phyloP scores from a whole-genome alignment of 92 coral and sea anemone species.

The Epizoanthus fatuus region DNA sequence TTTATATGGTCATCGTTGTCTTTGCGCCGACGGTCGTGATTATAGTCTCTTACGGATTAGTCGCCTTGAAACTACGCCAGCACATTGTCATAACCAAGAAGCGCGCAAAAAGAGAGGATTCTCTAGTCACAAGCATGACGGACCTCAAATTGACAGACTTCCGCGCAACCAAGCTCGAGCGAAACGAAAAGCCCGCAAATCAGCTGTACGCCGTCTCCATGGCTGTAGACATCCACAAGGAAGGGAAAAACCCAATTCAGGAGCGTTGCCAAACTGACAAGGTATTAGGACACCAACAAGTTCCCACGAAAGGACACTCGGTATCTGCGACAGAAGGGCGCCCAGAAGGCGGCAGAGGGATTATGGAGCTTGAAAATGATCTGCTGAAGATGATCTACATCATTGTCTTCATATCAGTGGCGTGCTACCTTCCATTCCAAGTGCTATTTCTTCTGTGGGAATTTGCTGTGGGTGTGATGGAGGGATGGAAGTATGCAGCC shows the following conservation, averaged over 20 bases:
- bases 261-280: no score
- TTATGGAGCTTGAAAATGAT: conserved; percentile 22
- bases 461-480: neutral
- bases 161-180: conserved; percentile 7
- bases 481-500: conserved; percentile 3
- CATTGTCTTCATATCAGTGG: conserved; percentile 30
- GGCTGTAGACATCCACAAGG: conserved; percentile 1
- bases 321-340: neutral
- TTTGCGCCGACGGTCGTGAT: conserved; percentile 37
- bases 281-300: no score
- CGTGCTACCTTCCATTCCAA: conserved; percentile 26
- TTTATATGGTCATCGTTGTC: conserved; percentile 10
- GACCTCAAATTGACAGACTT: conserved; percentile 25
- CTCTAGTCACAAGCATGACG: conserved; percentile 25
- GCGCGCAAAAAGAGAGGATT: neutral
- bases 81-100: conserved; percentile 20
- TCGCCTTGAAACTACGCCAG: conserved; percentile 8
- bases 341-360: neutral
- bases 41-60: neutral
- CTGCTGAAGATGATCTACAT: conserved; percentile 43
- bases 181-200: conserved; percentile 4
- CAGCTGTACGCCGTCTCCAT: conserved; percentile 4
- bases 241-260: no score
- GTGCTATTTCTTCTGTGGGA: conserved; percentile 21
- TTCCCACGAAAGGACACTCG: neutral